Percentiles rank a stretch among this genome's conserved stretches.
Evolutionary conservation across 2,113 vertebrate species (phyloP).

Genomic region (Brachypteracias leptosomus): DNA sequence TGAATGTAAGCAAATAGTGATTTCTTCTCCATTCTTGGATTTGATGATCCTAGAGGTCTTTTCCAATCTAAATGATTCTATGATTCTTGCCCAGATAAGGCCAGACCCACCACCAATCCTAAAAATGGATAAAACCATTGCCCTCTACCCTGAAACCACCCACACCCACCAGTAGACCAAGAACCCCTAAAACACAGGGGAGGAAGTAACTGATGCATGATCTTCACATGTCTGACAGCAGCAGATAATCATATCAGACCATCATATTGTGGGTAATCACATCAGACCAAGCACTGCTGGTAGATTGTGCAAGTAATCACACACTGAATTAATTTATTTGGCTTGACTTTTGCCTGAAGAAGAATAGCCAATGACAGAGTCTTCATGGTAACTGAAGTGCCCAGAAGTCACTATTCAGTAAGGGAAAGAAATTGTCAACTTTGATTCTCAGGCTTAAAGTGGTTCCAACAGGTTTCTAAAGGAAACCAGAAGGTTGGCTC

Average conservation of each 20-base stretch:
- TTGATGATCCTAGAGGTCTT: too few relatives aligned
- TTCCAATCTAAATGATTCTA: too few relatives aligned
- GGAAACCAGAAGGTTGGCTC: not conserved
- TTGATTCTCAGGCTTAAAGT: not conserved
- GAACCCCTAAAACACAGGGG: not conserved
- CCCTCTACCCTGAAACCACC: not conserved
- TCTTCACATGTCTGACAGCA: not conserved
- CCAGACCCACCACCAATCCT: not conserved
- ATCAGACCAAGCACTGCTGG: not conserved
- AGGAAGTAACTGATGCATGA: not conserved
- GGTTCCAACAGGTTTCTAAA: not conserved
- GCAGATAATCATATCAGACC: not conserved
- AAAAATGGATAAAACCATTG: not conserved
- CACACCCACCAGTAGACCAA: not conserved
- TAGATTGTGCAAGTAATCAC: not conserved
- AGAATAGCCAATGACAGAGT: not conserved
- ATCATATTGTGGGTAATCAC: not conserved
- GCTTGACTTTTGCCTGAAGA: not conserved
- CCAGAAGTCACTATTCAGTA: not conserved
- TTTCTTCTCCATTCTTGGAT: not conserved
- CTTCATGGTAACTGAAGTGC: not conserved
- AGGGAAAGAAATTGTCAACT: not conserved
- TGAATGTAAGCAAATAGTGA: not conserved
- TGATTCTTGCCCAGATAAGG: not conserved
- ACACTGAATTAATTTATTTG: not conserved